phyloP scores from a whole-genome alignment of 1,140 invertebrate genomes.

The Portunus trituberculatus region DNA sequence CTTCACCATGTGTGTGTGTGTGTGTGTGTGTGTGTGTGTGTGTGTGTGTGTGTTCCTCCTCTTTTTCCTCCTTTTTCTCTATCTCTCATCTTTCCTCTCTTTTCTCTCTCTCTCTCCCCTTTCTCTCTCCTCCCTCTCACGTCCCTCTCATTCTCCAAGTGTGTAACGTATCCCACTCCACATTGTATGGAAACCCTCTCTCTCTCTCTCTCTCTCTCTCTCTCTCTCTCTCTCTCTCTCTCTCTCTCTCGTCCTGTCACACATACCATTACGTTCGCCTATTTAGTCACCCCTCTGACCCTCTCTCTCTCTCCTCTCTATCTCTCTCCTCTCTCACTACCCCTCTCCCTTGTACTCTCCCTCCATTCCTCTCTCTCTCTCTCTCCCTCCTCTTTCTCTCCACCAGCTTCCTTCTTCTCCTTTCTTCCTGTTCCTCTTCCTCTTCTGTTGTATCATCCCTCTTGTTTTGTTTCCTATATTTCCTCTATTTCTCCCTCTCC shows the following conservation, averaged over 20 bases:
- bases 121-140: neutral
- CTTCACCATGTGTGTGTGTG: too few relatives aligned
- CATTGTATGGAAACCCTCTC: neutral
- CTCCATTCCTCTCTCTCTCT: constrained; percentile 8
- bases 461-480: neutral
- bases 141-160: neutral
- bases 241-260: neutral
- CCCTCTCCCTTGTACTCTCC: neutral
- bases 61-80: neutral
- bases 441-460: neutral
- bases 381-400: neutral
- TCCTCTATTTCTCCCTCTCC: neutral
- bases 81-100: neutral
- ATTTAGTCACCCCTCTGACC: neutral
- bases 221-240: neutral
- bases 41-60: too few relatives aligned
- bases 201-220: neutral
- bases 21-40: too few relatives aligned
- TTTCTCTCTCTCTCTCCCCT: neutral
- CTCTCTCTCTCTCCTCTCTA: constrained; percentile 11
- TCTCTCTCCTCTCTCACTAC: neutral
- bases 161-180: neutral
- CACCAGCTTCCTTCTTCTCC: neutral
- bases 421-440: neutral
- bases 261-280: neutral